phyloP scores from a whole-genome alignment of 2,113 vertebrate genomes.

The Leucosticte australis region DNA sequence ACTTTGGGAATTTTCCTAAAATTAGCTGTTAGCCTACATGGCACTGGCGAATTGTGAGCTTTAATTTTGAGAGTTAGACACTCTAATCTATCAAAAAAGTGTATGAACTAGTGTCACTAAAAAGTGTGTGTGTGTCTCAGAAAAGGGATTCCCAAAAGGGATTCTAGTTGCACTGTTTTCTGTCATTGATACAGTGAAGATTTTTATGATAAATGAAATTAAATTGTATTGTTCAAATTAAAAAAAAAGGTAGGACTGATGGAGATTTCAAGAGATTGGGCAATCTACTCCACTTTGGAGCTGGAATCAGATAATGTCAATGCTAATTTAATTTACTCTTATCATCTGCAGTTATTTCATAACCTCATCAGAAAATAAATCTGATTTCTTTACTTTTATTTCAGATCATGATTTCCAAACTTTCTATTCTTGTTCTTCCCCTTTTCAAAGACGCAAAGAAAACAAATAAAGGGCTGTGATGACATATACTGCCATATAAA shows the following conservation, averaged over 20 bases:
- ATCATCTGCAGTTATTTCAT: neutral
- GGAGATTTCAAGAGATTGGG: neutral
- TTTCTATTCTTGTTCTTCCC: neutral
- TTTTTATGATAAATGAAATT: conserved; percentile 18
- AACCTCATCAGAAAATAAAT: neutral
- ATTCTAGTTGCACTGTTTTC: neutral
- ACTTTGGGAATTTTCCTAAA: neutral
- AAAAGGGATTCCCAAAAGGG: neutral
- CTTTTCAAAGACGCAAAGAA: neutral
- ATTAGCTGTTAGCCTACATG: neutral
- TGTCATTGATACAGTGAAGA: conserved; percentile 17
- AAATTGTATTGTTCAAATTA: neutral
- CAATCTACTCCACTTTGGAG: neutral
- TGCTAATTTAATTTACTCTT: neutral
- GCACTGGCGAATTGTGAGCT: neutral
- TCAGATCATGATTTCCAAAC: neutral
- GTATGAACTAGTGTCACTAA: neutral
- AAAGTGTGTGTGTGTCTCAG: neutral
- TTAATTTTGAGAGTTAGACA: neutral
- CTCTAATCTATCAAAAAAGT: neutral
- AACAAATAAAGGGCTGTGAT: neutral
- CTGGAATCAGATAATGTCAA: neutral
- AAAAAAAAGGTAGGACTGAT: neutral
- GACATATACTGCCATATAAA: neutral
- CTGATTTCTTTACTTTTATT: neutral